Base-by-base conservation (phyloP, 1,140 invertebrate genomes). In the Drosophila grimshawi region DNA sequence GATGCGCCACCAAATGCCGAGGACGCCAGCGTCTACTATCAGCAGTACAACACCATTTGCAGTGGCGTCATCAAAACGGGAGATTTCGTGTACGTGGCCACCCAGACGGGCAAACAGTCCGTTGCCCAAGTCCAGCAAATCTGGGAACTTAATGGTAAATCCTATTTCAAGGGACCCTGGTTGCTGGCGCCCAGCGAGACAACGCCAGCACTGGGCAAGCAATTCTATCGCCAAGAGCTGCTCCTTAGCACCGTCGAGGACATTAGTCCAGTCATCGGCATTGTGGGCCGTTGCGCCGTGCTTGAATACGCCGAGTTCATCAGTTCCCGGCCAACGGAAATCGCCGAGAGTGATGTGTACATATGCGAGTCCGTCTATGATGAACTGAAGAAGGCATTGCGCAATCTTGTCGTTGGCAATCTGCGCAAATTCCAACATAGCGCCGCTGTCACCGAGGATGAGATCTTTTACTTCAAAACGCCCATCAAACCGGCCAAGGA, bases 51-150 rank as follows among this genome's bases (percentile, higher is more conserved):
- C 86, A 96, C 96, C 0, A 94, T 95, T 32, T 96, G 96, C 81
- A 95, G 95, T 41, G 97, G 97, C 30, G 94, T 96, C 35, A 94
- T 98, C 64, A 96, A 98, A 95, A 96, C 95, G 49, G 98, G 98
- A 8, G 98, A 99, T 93, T 98, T 96, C 93, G 97, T 99, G 35
- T 98, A 98, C 92, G 97, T 98, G 7, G 96, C 96, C 39, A 97
- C 96, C 11, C 96, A 97, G 90, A 95, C 96, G 55, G 96, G 97
- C 35, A 96, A 96, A 91, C 97, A 97, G 92, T 94, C 97, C 62
- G 97, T 99, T 66, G 96, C 97, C n/a, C 96, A 98, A 93, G 96
- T 99, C 76, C 97, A 99, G 93, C 95, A 96, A 68, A 97, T 99
- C 86, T 99, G 98, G 98, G 96, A 96, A 77, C 97, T 97, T 88